phyloP scores from a whole-genome alignment of 2,113 vertebrate genomes.

The Tyto alba region DNA sequence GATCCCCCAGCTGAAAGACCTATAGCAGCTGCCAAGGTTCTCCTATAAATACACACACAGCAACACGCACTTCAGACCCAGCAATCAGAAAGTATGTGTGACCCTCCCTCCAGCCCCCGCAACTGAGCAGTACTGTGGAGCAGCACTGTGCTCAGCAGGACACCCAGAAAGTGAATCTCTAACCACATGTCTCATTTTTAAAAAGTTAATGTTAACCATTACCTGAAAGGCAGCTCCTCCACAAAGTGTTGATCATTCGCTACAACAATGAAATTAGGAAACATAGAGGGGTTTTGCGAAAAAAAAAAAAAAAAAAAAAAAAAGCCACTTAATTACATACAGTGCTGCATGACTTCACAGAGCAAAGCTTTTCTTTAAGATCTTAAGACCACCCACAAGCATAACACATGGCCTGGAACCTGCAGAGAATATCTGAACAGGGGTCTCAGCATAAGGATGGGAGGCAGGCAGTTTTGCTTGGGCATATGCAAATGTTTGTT shows the following conservation, averaged over 20 bases:
- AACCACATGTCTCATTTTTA: background rate
- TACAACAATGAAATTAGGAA: background rate
- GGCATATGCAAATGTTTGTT: constrained; percentile 54
- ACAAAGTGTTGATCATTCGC: background rate
- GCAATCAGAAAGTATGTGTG: background rate
- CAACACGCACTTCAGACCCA: background rate
- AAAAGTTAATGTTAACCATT: background rate
- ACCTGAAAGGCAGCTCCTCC: constrained; percentile 12
- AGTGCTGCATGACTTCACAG: constrained; percentile 54
- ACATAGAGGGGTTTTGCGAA: background rate
- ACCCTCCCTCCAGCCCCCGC: background rate
- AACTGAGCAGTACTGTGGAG: background rate
- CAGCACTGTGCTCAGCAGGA: background rate
- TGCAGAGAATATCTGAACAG: constrained; percentile 60
- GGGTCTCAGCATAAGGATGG: constrained; percentile 39
- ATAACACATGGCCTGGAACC: constrained; percentile 65
- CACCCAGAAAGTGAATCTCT: background rate
- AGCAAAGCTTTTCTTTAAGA: constrained; percentile 64
- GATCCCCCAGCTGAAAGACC: background rate
- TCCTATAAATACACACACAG: background rate
- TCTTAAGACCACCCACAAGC: constrained; percentile 69
- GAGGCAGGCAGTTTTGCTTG: constrained; percentile 14
- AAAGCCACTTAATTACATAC: background rate
- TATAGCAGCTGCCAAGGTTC: background rate
- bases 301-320: background rate